Base-by-base conservation (phyloP, 2,797 vertebrate genomes). In the Muscicapa striata region DNA sequence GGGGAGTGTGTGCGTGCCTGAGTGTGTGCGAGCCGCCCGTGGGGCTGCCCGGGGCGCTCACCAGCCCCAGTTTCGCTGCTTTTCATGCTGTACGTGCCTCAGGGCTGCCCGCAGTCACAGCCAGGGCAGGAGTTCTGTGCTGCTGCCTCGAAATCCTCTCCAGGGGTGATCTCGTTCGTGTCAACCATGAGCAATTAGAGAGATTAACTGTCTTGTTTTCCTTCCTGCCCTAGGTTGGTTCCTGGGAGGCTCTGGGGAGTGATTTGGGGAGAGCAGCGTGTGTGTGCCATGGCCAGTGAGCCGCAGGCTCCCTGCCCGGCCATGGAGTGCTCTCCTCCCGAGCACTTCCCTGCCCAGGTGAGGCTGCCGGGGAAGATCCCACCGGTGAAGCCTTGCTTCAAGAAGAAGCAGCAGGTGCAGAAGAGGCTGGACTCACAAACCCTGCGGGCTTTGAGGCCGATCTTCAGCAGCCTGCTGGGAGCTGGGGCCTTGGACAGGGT, bases 321-420 rank as follows among this genome's bases (percentile, higher is more conserved):
- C 6, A 87, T 96, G 67, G 85, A 95, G 87, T 36, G 64, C 76
- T 54, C 96, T 48, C 96, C 98, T 97, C 63, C 97, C 7, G 95
- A 97, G 78, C 97, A 98, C 64, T 98, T 99, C 89, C 98, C 93
- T 97, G 98, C 97, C 52, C 98, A 98, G 87, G 94, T 98, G 77
- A 98, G 98, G 90, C 97, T 99, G 19, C 74, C 98, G 32, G 98
- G 98, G 86, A 99, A 99, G 97, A 99, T 99, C 69, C 98, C 99
- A 15, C 97, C 99, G 2, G 97, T 99, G 95, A 99, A 99, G 87
- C 99, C 99, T 36, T 99, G 98, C 97, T 99, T 99, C 94, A 99
- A 99, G 97, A 99, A 99, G 98, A 99, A 99, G 92, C 98, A 99
- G 94, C 98, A 98, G 68, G 96, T 96, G 58, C 98, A 98, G 95